These are phyloP conservation scores for Haplochromis vanheusdeni DNA, from an alignment of 2,113 vertebrate species.

Conservation along the genomic window DNA sequence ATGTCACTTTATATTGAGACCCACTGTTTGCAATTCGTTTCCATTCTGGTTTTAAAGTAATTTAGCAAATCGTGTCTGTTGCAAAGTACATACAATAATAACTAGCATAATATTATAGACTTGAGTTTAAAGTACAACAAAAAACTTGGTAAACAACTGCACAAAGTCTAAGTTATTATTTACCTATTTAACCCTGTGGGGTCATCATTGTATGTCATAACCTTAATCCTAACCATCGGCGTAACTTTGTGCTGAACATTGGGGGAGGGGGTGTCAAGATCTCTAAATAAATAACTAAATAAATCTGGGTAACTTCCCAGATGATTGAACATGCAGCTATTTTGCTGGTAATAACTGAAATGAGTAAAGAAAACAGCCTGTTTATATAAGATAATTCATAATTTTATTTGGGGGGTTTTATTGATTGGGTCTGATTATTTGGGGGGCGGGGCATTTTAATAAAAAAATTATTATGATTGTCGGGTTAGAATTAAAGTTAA, in stretches of 20 bases:
- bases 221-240: background rate
- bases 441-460: background rate
- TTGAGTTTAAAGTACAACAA: background rate
- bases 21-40: background rate
- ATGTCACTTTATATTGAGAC: background rate
- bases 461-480: background rate
- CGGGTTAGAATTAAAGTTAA: background rate
- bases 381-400: too few relatives aligned
- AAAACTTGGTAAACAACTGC: background rate
- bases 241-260: too few relatives aligned
- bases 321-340: too few relatives aligned
- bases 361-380: too few relatives aligned
- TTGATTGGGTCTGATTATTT: too few relatives aligned
- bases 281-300: too few relatives aligned
- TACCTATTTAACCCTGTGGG: background rate
- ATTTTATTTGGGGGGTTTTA: fast-evolving
- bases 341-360: too few relatives aligned
- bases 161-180: background rate
- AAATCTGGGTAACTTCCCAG: too few relatives aligned
- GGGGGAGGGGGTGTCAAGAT: too few relatives aligned
- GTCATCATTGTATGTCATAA: background rate
- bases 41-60: background rate
- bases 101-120: background rate
- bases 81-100: background rate
- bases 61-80: background rate